A percentile compares a stretch with the other conserved stretches of the same genome.
Conservation (phyloP, 2,113 vertebrate genomes). For the Lates calcarifer region DNA sequence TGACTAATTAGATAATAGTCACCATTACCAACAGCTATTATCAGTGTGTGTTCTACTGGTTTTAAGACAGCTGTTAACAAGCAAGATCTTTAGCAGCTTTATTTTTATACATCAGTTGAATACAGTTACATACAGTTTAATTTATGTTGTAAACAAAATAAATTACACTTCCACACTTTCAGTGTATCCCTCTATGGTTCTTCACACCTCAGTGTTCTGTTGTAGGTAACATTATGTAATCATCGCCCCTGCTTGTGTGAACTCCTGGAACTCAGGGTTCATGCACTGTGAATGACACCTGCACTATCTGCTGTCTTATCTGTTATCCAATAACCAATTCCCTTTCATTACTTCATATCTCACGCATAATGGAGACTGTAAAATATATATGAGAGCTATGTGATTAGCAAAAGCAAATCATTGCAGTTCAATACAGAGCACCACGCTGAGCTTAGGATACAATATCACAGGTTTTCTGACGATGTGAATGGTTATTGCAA, state of each 20-base stretch:
- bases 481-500: slow-evolving; percentile 56
- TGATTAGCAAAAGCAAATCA: slow-evolving; percentile 66
- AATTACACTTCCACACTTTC: not conserved
- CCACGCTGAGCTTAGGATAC: slow-evolving; percentile 52
- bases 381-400: slow-evolving; percentile 46
- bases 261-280: slow-evolving; percentile 15
- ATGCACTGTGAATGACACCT: slow-evolving; percentile 60
- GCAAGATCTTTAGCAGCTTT: not conserved
- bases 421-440: slow-evolving; percentile 12
- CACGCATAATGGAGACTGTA: slow-evolving; percentile 39
- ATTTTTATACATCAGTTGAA: not conserved
- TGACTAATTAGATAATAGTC: not conserved
- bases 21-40: not conserved
- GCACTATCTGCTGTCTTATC: slow-evolving; percentile 46
- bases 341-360: slow-evolving; percentile 53
- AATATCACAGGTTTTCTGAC: slow-evolving; percentile 38
- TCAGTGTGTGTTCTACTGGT: not conserved
- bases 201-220: not conserved
- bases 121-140: not conserved
- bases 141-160: not conserved
- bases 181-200: not conserved
- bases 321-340: slow-evolving; percentile 63
- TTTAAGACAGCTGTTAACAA: not conserved
- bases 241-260: slow-evolving; percentile 7
- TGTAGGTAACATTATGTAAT: not conserved